A percentile compares a stretch with the other conserved stretches of the same genome.
These are phyloP conservation scores for Trichogramma pretiosum DNA, from an alignment of 1,140 invertebrate genomes.

Conservation along the genomic window DNA sequence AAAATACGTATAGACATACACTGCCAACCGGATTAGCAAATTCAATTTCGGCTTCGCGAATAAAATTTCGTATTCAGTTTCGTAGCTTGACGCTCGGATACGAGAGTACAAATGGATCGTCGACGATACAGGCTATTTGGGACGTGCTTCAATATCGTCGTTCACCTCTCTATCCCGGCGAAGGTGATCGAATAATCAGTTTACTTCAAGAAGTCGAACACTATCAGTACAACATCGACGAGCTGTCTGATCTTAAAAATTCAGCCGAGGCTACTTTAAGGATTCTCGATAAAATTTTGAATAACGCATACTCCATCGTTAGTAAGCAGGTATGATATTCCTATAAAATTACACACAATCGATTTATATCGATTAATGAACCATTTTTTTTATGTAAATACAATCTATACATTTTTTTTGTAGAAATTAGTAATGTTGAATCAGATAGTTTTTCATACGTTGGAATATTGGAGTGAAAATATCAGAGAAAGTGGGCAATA, in stretches of 20 bases:
- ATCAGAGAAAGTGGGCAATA: conserved; percentile 17
- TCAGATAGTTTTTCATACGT: conserved; percentile 23
- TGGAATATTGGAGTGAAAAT: conserved; percentile 14
- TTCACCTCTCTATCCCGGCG: conserved; percentile 48
- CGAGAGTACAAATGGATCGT: conserved; percentile 50
- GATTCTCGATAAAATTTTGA: conserved; percentile 46
- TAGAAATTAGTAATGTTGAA: conserved; percentile 36
- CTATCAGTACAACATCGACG: conserved; percentile 41
- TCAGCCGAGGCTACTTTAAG: conserved; percentile 41
- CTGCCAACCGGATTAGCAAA: no score
- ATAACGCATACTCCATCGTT: conserved; percentile 42
- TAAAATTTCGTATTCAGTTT: no score
- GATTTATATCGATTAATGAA: background rate
- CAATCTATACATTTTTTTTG: background rate
- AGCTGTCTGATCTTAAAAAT: conserved; percentile 30
- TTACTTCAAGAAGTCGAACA: conserved; percentile 44
- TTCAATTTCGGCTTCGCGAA: no score
- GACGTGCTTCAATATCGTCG: conserved; percentile 40
- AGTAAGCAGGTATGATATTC: conserved; percentile 44
- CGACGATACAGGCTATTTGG: conserved; percentile 46
- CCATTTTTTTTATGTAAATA: background rate
- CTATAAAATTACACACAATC: background rate
- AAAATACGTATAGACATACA: no score
- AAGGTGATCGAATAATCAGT: conserved; percentile 47
- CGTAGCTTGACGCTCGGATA: conserved; percentile 55